Conservation (phyloP, 2,113 vertebrate genomes). For the Ramphastos sulfuratus region DNA sequence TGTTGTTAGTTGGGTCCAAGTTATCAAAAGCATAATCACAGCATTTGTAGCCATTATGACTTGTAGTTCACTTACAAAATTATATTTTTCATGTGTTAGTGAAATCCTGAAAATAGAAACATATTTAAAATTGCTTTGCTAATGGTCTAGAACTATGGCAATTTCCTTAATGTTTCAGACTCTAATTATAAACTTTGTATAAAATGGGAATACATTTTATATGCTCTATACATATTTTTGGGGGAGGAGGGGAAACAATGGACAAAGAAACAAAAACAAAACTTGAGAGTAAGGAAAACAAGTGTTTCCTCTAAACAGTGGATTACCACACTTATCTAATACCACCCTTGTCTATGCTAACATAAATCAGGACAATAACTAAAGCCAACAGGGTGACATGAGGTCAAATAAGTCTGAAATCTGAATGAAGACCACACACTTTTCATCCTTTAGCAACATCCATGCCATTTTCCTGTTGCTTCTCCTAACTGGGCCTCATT, state of each 20-base stretch:
- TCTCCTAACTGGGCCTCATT: background rate
- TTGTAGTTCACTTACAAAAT: background rate
- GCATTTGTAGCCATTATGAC: background rate
- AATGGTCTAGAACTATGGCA: background rate
- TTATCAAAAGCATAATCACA: background rate
- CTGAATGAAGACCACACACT: constrained; percentile 64
- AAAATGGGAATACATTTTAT: background rate
- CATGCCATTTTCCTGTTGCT: constrained; percentile 26
- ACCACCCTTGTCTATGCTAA: constrained; percentile 18
- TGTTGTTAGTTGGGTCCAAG: background rate
- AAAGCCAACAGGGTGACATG: constrained; percentile 55
- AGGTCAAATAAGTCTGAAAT: constrained; percentile 60
- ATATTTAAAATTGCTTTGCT: background rate
- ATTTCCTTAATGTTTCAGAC: background rate
- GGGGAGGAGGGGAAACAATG: background rate
- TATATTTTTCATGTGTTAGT: background rate
- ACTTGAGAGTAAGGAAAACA: background rate
- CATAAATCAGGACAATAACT: constrained; percentile 67
- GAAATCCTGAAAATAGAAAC: background rate
- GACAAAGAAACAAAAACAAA: no score
- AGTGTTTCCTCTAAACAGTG: constrained; percentile 21
- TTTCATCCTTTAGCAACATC: constrained; percentile 28
- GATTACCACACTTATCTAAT: constrained; percentile 47
- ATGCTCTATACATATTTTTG: background rate
- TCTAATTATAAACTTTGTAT: background rate